Base-by-base conservation (phyloP, 1,140 invertebrate species). In the Drosophila takahashii region DNA sequence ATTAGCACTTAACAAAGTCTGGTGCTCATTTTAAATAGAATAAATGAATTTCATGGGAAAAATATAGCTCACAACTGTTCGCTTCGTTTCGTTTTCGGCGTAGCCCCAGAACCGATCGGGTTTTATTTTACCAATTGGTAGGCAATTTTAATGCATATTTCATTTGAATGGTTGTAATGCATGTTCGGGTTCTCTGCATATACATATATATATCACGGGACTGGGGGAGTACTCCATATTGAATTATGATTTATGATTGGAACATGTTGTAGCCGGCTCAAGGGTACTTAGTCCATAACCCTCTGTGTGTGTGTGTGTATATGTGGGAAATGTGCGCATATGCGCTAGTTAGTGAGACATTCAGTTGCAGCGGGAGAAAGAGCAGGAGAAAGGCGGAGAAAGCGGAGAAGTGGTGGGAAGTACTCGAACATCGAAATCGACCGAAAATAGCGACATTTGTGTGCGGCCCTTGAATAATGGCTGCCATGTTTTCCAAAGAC, bases 381-480 rank as follows among this genome's bases (percentile, higher is more conserved):
- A n/a, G 26, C 37, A 18, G 13, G 57, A 64, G 39, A 52, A 37
- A 60, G 66, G 44, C 45, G 47, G 59, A 44, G 60, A 69, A 51
- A 67, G 56, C 60, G 56, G 56, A 7, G 34, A 75, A 90, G 80
- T 90, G 85, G 85, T 81, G 79, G 66, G 86, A 62, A 74, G 69
- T 36, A 53, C 80, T 75, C 51, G 64, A 66, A 65, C 58, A 48
- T 16, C 60, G 47, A 53, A 70, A 56, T 70, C 66, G 34, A 69
- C 64, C 66, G n/a, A 78, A 89, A 89, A 89, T 89, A 89, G 81
- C 81, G 86, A 90, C 85, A 90, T 90, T 90, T 90, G 85, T 85
- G 73, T 62, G 57, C 57, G 52, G 45, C 53, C 72, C 78, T 81
- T 81, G 74, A 81, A 64, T 57, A 67, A 67, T 59, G 64, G 64